Conservation (phyloP, 2,113 vertebrate genomes). For the Guaruba guarouba region DNA sequence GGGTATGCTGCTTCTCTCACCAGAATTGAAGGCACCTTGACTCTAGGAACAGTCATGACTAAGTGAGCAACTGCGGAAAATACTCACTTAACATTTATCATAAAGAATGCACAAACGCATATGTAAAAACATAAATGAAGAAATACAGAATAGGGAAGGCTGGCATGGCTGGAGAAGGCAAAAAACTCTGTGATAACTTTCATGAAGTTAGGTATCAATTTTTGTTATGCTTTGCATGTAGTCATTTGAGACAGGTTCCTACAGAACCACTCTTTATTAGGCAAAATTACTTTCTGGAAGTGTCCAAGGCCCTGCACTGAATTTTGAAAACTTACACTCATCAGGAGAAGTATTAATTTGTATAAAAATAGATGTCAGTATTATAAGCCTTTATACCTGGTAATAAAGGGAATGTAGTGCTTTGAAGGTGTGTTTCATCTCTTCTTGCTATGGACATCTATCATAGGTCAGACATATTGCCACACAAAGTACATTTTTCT, state of each 20-base stretch:
- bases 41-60: not conserved
- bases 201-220: not conserved
- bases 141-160: not conserved
- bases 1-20: not conserved
- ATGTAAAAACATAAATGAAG: not conserved
- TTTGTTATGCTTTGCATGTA: not conserved
- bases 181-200: not conserved
- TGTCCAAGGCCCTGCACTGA: not conserved
- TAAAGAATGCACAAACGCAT: not conserved
- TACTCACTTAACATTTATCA: not conserved
- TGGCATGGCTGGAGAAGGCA: not conserved
- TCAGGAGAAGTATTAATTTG: not conserved
- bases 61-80: not conserved
- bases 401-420: not conserved
- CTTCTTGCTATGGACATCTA: not conserved
- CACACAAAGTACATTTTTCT: not conserved
- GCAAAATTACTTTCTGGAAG: not conserved
- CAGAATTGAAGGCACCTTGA: not conserved
- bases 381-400: not conserved
- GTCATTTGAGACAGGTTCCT: not conserved
- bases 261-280: not conserved
- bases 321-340: not conserved
- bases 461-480: not conserved
- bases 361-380: not conserved
- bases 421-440: not conserved